These are phyloP conservation scores for Atrina japonica DNA, from an alignment of 2,888 invertebrate species.

Conservation along the genomic window DNA sequence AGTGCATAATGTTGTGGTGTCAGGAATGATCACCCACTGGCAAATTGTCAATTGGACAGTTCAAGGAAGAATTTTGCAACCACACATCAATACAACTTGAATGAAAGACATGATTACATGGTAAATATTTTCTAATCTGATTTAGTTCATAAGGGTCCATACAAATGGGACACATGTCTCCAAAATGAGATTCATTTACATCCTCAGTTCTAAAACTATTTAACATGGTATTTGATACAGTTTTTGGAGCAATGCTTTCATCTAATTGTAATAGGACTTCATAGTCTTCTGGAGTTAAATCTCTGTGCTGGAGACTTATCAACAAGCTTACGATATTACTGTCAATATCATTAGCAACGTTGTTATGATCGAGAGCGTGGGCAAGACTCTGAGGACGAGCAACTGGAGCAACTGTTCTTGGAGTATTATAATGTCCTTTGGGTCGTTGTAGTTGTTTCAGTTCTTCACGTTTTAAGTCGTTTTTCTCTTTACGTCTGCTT, in stretches of 20 bases:
- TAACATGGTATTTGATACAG: conserved; percentile 61
- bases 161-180: conserved; percentile 74
- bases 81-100: conserved; percentile 76
- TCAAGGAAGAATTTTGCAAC: conserved; percentile 74
- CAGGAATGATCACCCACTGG: conserved; percentile 56
- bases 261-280: conserved; percentile 76
- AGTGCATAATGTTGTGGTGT: not conserved
- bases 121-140: conserved; percentile 72
- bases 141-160: conserved; percentile 73
- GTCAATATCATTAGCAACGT: conserved; percentile 56
- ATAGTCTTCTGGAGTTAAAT: conserved; percentile 79
- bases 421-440: not conserved
- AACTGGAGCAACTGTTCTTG: not conserved
- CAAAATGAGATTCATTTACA: conserved; percentile 51
- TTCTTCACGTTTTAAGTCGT: conserved; percentile 12
- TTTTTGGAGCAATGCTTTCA: conserved; percentile 75
- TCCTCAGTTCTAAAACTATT: conserved; percentile 64
- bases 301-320: conserved; percentile 76
- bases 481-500: conserved; percentile 31
- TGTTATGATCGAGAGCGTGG: conserved; percentile 62
- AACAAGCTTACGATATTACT: conserved; percentile 64
- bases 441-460: not conserved
- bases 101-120: conserved; percentile 78
- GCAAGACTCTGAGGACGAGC: conserved; percentile 61
- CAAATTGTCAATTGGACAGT: conserved; percentile 78